Evolutionary conservation across 2,113 vertebrate genomes (phyloP).

Genomic region (Callipepla squamata): DNA sequence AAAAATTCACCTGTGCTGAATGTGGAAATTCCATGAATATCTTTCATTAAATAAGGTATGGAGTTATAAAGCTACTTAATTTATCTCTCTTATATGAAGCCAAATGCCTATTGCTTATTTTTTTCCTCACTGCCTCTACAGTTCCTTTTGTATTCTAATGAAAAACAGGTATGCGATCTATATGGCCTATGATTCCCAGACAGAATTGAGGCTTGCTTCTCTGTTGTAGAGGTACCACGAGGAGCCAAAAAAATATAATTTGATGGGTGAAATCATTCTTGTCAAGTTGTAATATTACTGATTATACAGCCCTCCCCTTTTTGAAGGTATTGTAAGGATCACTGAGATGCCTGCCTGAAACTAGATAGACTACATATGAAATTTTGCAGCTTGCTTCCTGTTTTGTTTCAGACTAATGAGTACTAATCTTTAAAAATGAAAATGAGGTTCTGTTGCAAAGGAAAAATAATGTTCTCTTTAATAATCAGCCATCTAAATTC

Average conservation of each 20-base stretch:
- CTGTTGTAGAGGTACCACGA: neutral
- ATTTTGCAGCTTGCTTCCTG: neutral
- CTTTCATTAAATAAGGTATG: neutral
- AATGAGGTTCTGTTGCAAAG: neutral
- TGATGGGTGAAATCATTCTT: neutral
- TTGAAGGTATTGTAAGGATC: neutral
- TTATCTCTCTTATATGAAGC: neutral
- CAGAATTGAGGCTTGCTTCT: neutral
- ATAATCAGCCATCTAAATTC: neutral
- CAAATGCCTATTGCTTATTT: neutral
- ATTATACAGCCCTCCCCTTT: neutral
- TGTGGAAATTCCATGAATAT: neutral
- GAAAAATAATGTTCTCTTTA: neutral
- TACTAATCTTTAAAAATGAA: neutral
- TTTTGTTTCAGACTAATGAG: neutral
- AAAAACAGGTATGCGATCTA: neutral
- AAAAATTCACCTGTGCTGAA: neutral
- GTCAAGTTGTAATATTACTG: neutral
- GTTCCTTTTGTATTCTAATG: neutral
- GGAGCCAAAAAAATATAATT: neutral
- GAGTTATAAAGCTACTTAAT: neutral
- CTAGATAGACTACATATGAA: neutral
- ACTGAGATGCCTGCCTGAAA: neutral
- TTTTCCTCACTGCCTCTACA: neutral
- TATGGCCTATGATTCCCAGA: neutral